Evolutionary conservation across 2,888 invertebrate species (phyloP).

Genomic region (Plemyria rubiginata): DNA sequence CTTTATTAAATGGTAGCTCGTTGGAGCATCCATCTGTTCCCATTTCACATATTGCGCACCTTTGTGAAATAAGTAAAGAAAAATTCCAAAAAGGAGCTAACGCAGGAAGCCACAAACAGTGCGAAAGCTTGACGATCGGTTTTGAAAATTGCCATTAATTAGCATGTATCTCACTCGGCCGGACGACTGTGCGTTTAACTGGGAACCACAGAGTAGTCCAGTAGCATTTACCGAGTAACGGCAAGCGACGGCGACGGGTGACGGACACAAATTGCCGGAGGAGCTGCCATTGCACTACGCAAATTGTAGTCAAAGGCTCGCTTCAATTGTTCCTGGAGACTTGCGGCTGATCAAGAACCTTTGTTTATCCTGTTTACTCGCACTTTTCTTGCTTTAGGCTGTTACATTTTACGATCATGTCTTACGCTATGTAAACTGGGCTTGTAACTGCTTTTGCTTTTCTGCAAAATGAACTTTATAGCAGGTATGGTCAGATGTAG

Average conservation of each 20-base stretch:
- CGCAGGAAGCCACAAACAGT: constrained; percentile 76
- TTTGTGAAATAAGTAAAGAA: constrained; percentile 7
- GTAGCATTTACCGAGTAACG: constrained; percentile 83
- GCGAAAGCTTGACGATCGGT: constrained; percentile 81
- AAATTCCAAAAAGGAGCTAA: constrained; percentile 55
- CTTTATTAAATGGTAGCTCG: constrained; percentile 80
- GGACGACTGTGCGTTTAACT: constrained; percentile 77
- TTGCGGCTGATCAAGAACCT: constrained; percentile 32
- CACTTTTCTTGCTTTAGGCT: constrained; percentile 36
- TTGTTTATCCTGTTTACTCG: constrained; percentile 38
- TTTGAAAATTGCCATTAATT: constrained; percentile 84
- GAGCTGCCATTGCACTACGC: constrained; percentile 77
- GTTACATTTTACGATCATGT: constrained; percentile 34
- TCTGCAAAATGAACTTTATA: constrained; percentile 21
- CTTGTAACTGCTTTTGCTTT: constrained; percentile 21
- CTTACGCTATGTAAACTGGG: constrained; percentile 26
- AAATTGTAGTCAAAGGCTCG: constrained; percentile 69
- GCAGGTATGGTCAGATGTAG: not conserved
- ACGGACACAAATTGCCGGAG: constrained; percentile 81
- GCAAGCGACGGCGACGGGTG: constrained; percentile 77
- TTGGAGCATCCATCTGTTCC: constrained; percentile 34
- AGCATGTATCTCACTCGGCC: constrained; percentile 79
- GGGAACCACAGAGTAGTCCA: constrained; percentile 82
- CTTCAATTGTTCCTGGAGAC: constrained; percentile 64
- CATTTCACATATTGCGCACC: constrained; percentile 33